Conservation (phyloP, 2,888 invertebrate genomes). For the Cancer borealis region DNA sequence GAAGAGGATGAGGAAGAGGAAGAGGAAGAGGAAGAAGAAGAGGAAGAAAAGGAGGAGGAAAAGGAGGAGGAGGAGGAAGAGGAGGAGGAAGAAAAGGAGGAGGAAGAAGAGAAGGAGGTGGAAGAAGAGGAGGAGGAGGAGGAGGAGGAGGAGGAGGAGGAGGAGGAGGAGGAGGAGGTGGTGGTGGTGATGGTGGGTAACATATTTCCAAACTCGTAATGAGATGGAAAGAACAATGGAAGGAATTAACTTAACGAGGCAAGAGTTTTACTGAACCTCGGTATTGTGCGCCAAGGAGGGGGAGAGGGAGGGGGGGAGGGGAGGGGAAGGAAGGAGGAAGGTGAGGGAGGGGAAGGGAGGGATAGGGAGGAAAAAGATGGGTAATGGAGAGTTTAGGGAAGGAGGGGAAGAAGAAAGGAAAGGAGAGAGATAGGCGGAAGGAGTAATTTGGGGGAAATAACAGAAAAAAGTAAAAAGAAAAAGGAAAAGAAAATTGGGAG, state of each 20-base stretch:
- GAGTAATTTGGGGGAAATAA: background rate
- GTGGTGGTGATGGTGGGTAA: background rate
- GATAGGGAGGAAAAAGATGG: background rate
- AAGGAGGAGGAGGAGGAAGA: background rate
- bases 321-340: background rate
- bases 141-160: background rate
- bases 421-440: background rate
- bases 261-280: background rate
- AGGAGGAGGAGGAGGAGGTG: background rate
- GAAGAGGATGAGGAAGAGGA: background rate
- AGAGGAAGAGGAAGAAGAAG: background rate
- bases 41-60: background rate
- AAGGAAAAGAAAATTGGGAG: background rate
- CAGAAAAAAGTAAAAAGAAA: background rate
- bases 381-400: background rate
- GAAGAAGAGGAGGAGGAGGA: background rate
- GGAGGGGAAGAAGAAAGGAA: background rate
- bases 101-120: background rate
- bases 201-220: constrained; percentile 5
- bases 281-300: background rate
- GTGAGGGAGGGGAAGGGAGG: background rate
- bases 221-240: constrained; percentile 24
- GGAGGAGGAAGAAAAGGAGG: background rate
- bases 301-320: background rate
- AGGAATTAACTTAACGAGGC: constrained; percentile 10